phyloP scores from a whole-genome alignment of 2,113 vertebrate genomes.

The Mobula hypostoma region DNA sequence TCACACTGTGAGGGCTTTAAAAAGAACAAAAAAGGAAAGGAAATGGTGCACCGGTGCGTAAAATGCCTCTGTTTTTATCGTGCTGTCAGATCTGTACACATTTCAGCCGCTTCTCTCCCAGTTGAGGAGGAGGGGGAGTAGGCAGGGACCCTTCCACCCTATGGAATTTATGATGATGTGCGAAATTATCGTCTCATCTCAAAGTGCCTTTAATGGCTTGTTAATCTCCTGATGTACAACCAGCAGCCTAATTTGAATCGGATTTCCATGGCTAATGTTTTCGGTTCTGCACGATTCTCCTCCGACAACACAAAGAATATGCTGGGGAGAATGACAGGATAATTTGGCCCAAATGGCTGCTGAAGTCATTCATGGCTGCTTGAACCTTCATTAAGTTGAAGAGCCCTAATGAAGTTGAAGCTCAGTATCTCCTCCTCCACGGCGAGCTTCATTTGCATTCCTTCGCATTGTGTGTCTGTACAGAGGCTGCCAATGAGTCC shows the following conservation, averaged over 20 bases:
- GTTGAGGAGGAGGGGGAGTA: background rate
- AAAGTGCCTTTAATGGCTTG: slow-evolving; percentile 35
- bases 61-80: background rate
- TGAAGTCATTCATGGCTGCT: slow-evolving; percentile 15
- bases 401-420: background rate
- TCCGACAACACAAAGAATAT: background rate
- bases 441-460: background rate
- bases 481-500: background rate
- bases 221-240: slow-evolving; percentile 37
- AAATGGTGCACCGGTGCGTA: background rate
- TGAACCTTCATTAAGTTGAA: slow-evolving; percentile 20
- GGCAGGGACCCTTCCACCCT: background rate
- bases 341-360: background rate
- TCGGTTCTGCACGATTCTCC: slow-evolving; percentile 22
- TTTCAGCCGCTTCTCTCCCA: background rate
- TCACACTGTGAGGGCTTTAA: background rate
- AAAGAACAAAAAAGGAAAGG: background rate
- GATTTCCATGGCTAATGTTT: slow-evolving; percentile 35
- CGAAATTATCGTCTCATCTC: slow-evolving; percentile 17
- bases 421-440: background rate
- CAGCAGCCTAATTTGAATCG: slow-evolving; percentile 35
- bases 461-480: background rate
- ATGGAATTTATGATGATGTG: slow-evolving; percentile 8
- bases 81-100: background rate
- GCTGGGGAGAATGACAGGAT: slow-evolving; percentile 29